These are phyloP conservation scores for Columba livia DNA, from an alignment of 2,113 vertebrate species.

Conservation along the genomic window DNA sequence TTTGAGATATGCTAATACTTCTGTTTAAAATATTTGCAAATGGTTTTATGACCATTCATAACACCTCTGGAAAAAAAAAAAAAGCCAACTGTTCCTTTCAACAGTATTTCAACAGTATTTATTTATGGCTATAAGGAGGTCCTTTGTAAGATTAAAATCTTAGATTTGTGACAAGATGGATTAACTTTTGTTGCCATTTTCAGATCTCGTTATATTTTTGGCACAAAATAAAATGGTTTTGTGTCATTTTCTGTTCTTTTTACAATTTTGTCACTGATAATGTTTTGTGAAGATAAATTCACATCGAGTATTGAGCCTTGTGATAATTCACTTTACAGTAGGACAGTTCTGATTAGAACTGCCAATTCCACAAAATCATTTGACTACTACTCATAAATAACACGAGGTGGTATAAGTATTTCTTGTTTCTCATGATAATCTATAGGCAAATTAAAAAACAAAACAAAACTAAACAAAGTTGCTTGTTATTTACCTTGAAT, in stretches of 20 bases:
- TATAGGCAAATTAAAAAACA: neutral
- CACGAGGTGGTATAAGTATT: neutral
- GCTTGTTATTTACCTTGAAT: neutral
- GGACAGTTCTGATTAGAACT: neutral
- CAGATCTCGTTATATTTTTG: constrained; percentile 23
- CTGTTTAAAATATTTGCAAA: constrained; percentile 45
- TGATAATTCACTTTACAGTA: neutral
- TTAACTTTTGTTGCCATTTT: constrained; percentile 15
- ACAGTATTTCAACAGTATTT: neutral
- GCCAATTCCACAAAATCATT: neutral
- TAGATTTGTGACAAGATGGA: constrained; percentile 21
- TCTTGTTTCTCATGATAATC: neutral
- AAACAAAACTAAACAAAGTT: neutral
- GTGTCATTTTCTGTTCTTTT: neutral
- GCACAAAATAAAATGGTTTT: neutral
- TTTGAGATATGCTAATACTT: neutral
- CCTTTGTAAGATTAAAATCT: constrained; percentile 9
- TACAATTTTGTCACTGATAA: neutral
- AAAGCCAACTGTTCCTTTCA: constrained; percentile 34
- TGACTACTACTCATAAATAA: neutral
- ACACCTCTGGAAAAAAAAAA: constrained; percentile 9
- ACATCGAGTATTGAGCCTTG: neutral
- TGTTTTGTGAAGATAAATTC: neutral
- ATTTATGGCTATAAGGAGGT: neutral
- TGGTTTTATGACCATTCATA: constrained; percentile 28